Percentiles rank a stretch among this genome's conserved stretches.
phyloP scores from a whole-genome alignment of 2,888 invertebrate genomes.

The Neuroscelio doddi region DNA sequence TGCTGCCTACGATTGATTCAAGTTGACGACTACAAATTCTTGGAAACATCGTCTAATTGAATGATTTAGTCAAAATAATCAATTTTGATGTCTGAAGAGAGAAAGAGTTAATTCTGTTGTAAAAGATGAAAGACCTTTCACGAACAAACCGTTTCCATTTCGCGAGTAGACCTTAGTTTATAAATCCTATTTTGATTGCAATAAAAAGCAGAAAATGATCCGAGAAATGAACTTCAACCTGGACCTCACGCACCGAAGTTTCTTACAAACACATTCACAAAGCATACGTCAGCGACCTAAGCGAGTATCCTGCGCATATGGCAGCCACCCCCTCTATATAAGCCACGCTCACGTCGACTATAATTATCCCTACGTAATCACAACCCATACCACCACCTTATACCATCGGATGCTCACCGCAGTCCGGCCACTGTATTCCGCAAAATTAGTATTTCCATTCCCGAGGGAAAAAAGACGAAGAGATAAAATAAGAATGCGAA shows the following conservation, averaged over 20 bases:
- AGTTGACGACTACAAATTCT: constrained; percentile 11
- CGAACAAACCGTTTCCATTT: too few relatives aligned
- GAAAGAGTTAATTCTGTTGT: too few relatives aligned
- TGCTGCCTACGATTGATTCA: constrained; percentile 34
- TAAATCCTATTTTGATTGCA: constrained; percentile 28
- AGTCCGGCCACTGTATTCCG: constrained; percentile 72
- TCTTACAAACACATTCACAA: constrained; percentile 25
- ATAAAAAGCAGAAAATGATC: constrained; percentile 38
- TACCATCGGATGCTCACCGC: constrained; percentile 67
- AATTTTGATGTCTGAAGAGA: too few relatives aligned
- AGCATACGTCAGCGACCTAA: constrained; percentile 35
- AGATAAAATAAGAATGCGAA: constrained; percentile 40
- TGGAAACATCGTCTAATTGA: neutral
- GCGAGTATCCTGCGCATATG: constrained; percentile 35
- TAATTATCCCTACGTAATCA: constrained; percentile 72
- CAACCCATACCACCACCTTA: constrained; percentile 66
- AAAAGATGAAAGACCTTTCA: too few relatives aligned
- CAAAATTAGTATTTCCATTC: constrained; percentile 72
- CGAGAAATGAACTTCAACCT: constrained; percentile 35
- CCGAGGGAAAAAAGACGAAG: constrained; percentile 57
- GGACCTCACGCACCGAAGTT: constrained; percentile 37
- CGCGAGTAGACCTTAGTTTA: constrained; percentile 11
- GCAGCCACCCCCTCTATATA: constrained; percentile 48
- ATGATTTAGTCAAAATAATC: too few relatives aligned
- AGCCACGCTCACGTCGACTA: constrained; percentile 60